Evolutionary conservation across 2,888 invertebrate genomes (phyloP).

Genomic region (Caprella mutica): DNA sequence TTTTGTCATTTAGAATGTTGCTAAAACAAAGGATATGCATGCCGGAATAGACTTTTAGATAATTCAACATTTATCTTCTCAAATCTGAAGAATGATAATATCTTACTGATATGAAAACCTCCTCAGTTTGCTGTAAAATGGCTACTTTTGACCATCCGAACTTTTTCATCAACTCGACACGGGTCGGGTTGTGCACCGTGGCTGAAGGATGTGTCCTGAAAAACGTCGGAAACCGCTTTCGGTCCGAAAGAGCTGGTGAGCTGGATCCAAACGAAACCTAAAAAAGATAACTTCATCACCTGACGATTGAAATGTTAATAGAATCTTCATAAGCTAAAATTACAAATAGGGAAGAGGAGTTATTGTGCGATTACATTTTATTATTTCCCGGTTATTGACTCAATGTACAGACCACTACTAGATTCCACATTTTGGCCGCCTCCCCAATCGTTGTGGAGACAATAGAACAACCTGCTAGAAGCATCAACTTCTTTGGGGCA

Average conservation of each 20-base stretch:
- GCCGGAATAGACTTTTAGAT: too few relatives aligned
- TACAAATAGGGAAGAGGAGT: too few relatives aligned
- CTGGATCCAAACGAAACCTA: slow-evolving; percentile 85
- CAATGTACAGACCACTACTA: slow-evolving; percentile 73
- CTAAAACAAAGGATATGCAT: too few relatives aligned
- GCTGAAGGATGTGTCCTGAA: slow-evolving; percentile 99
- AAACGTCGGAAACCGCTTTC: slow-evolving; percentile 90
- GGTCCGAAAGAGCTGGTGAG: slow-evolving; percentile 93
- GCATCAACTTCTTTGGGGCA: slow-evolving; percentile 81
- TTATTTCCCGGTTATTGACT: too few relatives aligned
- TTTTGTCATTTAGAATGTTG: too few relatives aligned
- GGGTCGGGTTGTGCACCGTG: slow-evolving; percentile 94
- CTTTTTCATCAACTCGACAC: slow-evolving; percentile 90
- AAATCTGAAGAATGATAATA: neutral
- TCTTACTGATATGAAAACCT: slow-evolving; percentile 85
- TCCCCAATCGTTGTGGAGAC: slow-evolving; percentile 98
- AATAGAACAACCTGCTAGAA: slow-evolving; percentile 93
- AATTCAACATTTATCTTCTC: neutral
- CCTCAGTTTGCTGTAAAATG: slow-evolving; percentile 95
- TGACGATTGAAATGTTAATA: neutral
- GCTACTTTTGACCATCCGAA: slow-evolving; percentile 96
- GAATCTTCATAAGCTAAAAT: too few relatives aligned
- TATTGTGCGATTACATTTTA: too few relatives aligned
- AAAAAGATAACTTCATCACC: neutral
- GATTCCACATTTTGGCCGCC: slow-evolving; percentile 99